Base-by-base conservation (phyloP, 1,140 invertebrate species). In the Nomia melanderi region DNA sequence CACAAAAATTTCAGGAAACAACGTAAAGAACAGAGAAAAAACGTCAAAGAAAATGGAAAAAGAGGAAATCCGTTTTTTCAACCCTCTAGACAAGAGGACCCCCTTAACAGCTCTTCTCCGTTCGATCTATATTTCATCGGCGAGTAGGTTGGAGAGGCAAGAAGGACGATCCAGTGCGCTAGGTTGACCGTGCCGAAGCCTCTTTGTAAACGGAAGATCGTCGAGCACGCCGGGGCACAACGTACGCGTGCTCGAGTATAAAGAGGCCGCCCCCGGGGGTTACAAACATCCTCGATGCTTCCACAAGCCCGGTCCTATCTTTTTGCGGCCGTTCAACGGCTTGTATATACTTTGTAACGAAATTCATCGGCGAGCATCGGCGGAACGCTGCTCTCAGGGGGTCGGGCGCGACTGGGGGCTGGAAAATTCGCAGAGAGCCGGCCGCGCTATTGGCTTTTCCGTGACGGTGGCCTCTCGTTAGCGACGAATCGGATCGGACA, bases 171-270 rank as follows among this genome's bases (percentile, higher is more conserved):
- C 8, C 25, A 54, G 44, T 71, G 50, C 41, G 66, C 67, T 31
- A 23, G 54, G 62, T 39, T 66, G 63, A 65, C 75, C 69, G 47
- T n/a, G n/a, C 20, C n/a, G 57, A 79, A 75, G 50, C 33, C 81
- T 82, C 81, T 83, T 83, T 83, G 82, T 83, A 41, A 50, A 78
- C 64, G 53, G 71, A 83, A 75, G 71, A 83, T 39, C 71, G 71
- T 83, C 81, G 81, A 83, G 77, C 53, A 50, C n/a, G 29, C 60
- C n/a, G 64, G 12, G 41, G 25, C 31, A 59, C 71, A 70, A 54
- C 44, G 64, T 44, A 36, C 44, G 64, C 25, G 33, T 41, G 56
- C 66, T 44, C 67, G 14, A 50, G 8, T 20, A 47, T 39, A 73
- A 39, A 74, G 50, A 36, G n/a, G 41, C 20, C 25, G 11, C 17